A percentile compares a stretch with the other conserved stretches of the same genome.
Evolutionary conservation across 2,797 vertebrate genomes (phyloP).

Genomic region (Paratrypauchen microcephalus): DNA sequence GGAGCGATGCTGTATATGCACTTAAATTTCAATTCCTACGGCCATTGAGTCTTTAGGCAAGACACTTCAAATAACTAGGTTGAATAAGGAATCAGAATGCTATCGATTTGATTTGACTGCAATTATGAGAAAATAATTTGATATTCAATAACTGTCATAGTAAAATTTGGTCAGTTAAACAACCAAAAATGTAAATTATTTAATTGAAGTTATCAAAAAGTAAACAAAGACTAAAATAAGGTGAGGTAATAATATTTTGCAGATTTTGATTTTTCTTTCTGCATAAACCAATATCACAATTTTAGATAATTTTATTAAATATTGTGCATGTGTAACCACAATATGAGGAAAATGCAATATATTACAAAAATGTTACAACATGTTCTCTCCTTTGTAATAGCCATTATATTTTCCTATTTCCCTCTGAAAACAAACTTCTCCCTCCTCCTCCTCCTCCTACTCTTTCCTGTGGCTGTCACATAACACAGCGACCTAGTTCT

Average conservation of each 20-base stretch:
- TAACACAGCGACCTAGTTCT: conserved; percentile 52
- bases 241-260: no score
- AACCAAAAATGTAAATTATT: no score
- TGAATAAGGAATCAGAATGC: neutral
- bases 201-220: no score
- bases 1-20: no score
- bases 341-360: neutral
- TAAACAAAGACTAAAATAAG: no score
- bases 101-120: neutral
- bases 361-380: neutral
- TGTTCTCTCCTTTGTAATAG: neutral
- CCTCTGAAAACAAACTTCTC: conserved; percentile 27
- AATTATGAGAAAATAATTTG: neutral
- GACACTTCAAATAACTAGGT: neutral
- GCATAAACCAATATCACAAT: no score
- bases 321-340: neutral
- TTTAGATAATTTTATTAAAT: neutral
- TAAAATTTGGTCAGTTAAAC: no score
- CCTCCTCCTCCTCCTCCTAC: conserved; percentile 6
- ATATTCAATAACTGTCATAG: neutral
- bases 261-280: no score
- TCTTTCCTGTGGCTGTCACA: conserved; percentile 38
- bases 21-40: neutral
- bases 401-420: conserved; percentile 21
- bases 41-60: neutral